Evolutionary conservation across 2,113 vertebrate genomes (phyloP), one percentile per base, ranked within the genome.

Genomic region (Eudorcas thomsonii): DNA sequence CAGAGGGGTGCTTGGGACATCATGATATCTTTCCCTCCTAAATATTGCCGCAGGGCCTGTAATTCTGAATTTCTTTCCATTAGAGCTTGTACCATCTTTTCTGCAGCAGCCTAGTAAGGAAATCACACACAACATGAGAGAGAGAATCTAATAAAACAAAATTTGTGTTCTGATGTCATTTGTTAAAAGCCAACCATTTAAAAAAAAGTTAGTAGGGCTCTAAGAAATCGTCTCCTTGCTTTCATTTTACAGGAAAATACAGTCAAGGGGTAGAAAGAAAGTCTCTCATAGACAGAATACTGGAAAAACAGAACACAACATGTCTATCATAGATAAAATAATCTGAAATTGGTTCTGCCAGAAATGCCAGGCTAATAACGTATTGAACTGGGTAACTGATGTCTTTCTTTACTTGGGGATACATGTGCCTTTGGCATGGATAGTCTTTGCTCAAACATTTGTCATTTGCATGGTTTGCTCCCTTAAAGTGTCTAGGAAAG

Each of bases 41-140:
- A 55, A 36, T 99, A 99, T 19, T 98, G 99, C 67, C 99, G 99
- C 9, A 99, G 97, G 92, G 99, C 98, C 91, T 99, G 99, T 19
- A 99, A 92, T 78, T 99, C 99, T 0, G 55, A 94, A 6, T 98
- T 98, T 98, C 99, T 99, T 97, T 99, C 99, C 14, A 98, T 84
- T 97, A 99, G 98, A 93, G 99, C 99, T 6, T 98, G 99, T 0
- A 97, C 98, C 78, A 99, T 99, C 94, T 99, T 99, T 95, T 99
- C 97, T 13, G 99, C 98, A 81, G 99, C 98, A 33, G 92, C 98
- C 99, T 99, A 95, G 89, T 71, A 85, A 93, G 60, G 21, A 94
- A 93, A 96, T 64, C 59, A 90, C 21, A 94, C 6, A 5, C 6
- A 90, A 57, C 48, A 55, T 93, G 36, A 95, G 43, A 87, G 60